A percentile compares a stretch with the other conserved stretches of the same genome.
Conservation (phyloP, 1,140 invertebrate species). For the Drosophila sturtevanti region DNA sequence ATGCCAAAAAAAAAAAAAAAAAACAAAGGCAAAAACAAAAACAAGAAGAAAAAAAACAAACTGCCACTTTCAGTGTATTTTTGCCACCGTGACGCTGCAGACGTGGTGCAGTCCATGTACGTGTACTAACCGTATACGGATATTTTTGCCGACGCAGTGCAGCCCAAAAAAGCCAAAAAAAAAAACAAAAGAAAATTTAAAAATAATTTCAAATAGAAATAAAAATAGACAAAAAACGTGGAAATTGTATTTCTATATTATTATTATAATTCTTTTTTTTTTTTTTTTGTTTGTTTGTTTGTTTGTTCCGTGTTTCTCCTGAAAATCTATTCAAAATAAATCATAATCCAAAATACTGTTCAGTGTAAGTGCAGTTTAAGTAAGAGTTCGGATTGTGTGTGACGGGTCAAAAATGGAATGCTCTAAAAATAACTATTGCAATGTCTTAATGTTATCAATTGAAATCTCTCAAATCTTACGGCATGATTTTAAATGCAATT, state of each 20-base stretch:
- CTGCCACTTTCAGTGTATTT: conserved; percentile 63
- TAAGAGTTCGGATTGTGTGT: conserved; percentile 5
- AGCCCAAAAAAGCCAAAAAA: too few species aligned
- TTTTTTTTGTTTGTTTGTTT: too few species aligned
- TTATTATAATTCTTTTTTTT: too few species aligned
- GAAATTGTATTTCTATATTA: not conserved
- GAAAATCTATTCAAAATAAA: not conserved
- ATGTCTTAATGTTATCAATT: conserved; percentile 52
- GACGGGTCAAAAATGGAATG: conserved; percentile 48
- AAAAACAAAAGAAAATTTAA: not conserved
- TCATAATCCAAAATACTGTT: not conserved
- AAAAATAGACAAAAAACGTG: not conserved
- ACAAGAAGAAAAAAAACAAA: conserved; percentile 66
- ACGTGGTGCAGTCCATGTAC: conserved; percentile 64
- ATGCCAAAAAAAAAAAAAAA: conserved; percentile 73
- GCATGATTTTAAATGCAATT: conserved; percentile 69
- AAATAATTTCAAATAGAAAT: not conserved
- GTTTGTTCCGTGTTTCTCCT: too few species aligned
- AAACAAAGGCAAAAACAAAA: conserved; percentile 67
- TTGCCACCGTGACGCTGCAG: conserved; percentile 66
- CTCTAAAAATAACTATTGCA: conserved; percentile 67
- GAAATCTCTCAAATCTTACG: conserved; percentile 39
- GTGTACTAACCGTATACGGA: conserved; percentile 15
- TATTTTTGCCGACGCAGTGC: conserved; percentile 3
- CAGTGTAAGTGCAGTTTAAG: conserved; percentile 23